phyloP scores from a whole-genome alignment of 2,113 vertebrate genomes.

The Platichthys stellatus region DNA sequence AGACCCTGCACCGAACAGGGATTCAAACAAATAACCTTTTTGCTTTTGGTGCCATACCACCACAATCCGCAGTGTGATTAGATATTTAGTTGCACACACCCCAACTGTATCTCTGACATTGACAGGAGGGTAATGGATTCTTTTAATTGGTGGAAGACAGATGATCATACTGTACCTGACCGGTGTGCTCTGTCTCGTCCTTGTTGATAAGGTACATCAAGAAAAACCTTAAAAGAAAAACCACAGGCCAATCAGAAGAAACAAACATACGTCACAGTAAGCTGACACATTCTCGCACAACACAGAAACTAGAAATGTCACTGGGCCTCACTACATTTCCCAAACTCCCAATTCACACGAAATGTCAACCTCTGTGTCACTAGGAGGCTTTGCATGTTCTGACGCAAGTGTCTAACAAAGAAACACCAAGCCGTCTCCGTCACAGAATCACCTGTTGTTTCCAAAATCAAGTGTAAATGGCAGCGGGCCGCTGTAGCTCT shows the following conservation, averaged over 20 bases:
- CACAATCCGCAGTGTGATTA: neutral
- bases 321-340: neutral
- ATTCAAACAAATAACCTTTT: too few relatives aligned
- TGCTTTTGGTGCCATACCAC: neutral
- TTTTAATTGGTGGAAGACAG: neutral
- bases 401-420: constrained; percentile 4
- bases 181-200: constrained; percentile 98
- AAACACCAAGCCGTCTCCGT: constrained; percentile 11
- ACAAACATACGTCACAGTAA: constrained; percentile 33
- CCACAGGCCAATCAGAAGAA: constrained; percentile 11
- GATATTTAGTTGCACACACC: neutral
- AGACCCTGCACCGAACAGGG: too few relatives aligned
- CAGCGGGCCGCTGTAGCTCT: constrained; percentile 48
- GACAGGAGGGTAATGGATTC: neutral
- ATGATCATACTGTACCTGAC: constrained; percentile 83
- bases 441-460: constrained; percentile 45
- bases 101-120: neutral
- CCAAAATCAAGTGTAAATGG: constrained; percentile 57
- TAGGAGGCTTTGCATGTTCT: constrained; percentile 5
- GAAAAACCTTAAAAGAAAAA: constrained; percentile 89
- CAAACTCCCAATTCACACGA: neutral
- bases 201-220: constrained; percentile 99
- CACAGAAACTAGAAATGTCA: neutral
- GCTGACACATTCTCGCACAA: neutral
- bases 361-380: constrained; percentile 25